These are phyloP conservation scores for Champsocephalus esox DNA, from an alignment of 2,797 vertebrate species.

Conservation along the genomic window DNA sequence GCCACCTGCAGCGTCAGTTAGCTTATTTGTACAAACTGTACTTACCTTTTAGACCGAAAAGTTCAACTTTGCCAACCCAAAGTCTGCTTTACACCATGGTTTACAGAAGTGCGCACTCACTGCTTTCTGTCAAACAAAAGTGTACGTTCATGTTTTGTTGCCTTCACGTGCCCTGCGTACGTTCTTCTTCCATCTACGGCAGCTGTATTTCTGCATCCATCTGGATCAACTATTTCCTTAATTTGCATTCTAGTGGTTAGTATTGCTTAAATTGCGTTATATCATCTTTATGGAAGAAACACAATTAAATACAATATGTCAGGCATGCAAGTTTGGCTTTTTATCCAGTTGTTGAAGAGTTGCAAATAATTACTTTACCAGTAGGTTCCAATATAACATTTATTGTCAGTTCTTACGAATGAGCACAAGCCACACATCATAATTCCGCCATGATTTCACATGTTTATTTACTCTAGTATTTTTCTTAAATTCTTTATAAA, in stretches of 20 bases:
- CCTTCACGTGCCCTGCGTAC: conserved; percentile 6
- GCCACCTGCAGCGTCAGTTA: too few relatives aligned
- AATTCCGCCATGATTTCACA: neutral
- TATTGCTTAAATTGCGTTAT: neutral
- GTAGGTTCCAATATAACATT: neutral
- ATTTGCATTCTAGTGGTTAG: neutral
- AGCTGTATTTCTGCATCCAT: neutral
- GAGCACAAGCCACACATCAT: neutral
- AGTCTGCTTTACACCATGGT: neutral
- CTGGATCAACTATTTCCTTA: neutral
- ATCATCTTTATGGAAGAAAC: neutral
- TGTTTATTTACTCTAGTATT: neutral
- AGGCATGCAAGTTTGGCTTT: neutral
- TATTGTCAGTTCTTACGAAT: neutral
- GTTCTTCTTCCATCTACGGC: neutral
- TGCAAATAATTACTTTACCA: neutral
- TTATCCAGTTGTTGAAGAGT: neutral
- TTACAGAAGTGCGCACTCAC: neutral
- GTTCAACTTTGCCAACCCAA: neutral
- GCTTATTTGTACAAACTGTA: neutral
- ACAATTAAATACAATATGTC: neutral
- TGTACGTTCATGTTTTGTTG: conserved; percentile 1
- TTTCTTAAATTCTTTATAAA: neutral
- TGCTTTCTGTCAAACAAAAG: neutral
- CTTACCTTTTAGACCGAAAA: conserved; percentile 6